Evolutionary conservation across 2,113 vertebrate species (phyloP).

Genomic region (Phylloscopus trochilus): DNA sequence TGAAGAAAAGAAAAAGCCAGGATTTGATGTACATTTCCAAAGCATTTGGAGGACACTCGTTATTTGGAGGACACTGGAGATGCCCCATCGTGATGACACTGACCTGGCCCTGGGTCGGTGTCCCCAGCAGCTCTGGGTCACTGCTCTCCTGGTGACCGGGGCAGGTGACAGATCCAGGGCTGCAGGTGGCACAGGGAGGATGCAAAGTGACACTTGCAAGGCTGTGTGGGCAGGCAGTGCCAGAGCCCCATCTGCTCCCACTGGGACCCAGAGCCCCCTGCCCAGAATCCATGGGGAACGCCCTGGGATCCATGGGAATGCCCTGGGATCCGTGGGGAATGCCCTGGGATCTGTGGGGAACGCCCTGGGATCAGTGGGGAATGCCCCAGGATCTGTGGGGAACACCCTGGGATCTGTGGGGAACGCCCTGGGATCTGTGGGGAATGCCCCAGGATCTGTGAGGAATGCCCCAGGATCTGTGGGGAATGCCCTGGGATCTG

Average conservation of each 20-base stretch:
- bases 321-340: not conserved
- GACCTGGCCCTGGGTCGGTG: fast-evolving
- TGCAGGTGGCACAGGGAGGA: not conserved
- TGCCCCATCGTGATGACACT: fast-evolving
- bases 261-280: not conserved
- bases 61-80: not conserved
- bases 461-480: too few relatives aligned
- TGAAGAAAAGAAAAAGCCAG: not conserved
- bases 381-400: not conserved
- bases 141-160: fast-evolving
- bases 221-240: not conserved
- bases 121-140: not conserved
- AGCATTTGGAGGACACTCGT: not conserved
- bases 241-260: not conserved
- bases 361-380: not conserved
- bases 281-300: fast-evolving
- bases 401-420: not conserved
- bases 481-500: not conserved
- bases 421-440: not conserved
- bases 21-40: not conserved
- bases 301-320: not conserved
- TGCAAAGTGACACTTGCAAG: not conserved
- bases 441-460: not conserved
- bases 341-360: not conserved
- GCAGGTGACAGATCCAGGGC: not conserved